phyloP scores from a whole-genome alignment of 2,113 vertebrate genomes.

The Vulpes lagopus region DNA sequence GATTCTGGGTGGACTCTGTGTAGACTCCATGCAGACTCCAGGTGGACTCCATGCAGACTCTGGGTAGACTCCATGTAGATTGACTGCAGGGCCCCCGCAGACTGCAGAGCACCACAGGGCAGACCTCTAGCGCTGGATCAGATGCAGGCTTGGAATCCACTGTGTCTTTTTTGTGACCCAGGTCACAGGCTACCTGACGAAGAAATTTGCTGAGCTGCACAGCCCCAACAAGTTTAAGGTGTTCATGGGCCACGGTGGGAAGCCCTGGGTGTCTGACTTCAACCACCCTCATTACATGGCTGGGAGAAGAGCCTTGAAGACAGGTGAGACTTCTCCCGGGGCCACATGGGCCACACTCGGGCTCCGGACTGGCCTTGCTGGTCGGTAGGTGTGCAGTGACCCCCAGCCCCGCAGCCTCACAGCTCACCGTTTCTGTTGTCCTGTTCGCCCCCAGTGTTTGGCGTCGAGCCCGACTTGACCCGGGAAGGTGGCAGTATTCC shows the following conservation, averaged over 20 bases:
- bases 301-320: conserved; percentile 95
- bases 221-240: conserved; percentile 96
- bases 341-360: fast-evolving
- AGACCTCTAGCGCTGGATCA: fast-evolving
- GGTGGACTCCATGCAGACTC: fast-evolving
- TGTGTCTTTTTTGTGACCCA: conserved; percentile 69
- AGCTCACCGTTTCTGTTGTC: neutral
- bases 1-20: no score
- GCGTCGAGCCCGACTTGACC: conserved; percentile 96
- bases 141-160: fast-evolving
- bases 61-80: fast-evolving
- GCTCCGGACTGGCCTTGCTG: neutral
- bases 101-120: fast-evolving
- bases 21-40: fast-evolving
- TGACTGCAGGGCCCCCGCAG: fast-evolving
- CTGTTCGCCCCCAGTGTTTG: conserved; percentile 90
- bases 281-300: conserved; percentile 97
- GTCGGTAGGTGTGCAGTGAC: fast-evolving
- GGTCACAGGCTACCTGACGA: conserved; percentile 91
- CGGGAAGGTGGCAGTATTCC: conserved; percentile 98
- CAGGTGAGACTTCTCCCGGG: conserved; percentile 86
- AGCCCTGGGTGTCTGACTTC: conserved; percentile 98
- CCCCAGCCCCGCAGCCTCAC: neutral
- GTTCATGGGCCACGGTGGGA: conserved; percentile 93
- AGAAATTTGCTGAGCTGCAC: conserved; percentile 91